Evolutionary conservation across 92 coral and sea anemone genomes (phyloP).

Genomic region (Montipora capitata): DNA sequence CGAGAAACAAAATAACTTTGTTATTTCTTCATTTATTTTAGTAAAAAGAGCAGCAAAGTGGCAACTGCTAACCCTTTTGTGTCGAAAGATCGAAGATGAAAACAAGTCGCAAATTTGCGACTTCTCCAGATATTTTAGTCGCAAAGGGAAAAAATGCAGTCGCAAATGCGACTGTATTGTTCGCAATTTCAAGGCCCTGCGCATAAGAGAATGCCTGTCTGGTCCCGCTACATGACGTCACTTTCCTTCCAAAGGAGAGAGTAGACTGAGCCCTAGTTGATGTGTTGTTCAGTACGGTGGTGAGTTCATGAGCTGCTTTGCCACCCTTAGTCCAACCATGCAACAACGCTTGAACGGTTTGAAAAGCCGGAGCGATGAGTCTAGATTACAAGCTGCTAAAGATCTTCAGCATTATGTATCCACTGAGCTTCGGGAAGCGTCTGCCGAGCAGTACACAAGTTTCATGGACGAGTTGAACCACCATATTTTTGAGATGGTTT

Average conservation of each 20-base stretch:
- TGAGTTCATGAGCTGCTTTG: neutral
- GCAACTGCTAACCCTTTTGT: no score
- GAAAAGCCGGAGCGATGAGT: conserved; percentile 96
- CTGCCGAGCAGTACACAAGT: conserved; percentile 91
- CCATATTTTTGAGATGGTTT: conserved; percentile 98
- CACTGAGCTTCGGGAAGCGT: conserved; percentile 98
- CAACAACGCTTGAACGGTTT: conserved; percentile 93
- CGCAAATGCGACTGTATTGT: no score
- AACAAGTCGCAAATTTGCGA: no score
- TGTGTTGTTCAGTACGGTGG: neutral
- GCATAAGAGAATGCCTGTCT: no score
- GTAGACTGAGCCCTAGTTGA: neutral
- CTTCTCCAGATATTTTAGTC: no score
- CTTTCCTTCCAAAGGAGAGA: neutral
- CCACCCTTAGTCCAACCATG: conserved; percentile 55
- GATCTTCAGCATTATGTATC: conserved; percentile 96
- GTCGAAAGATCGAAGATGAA: no score
- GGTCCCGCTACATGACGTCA: neutral
- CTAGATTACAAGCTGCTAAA: conserved; percentile 92
- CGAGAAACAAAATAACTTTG: no score
- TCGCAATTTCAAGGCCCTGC: no score
- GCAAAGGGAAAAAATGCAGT: no score
- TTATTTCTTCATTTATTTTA: no score
- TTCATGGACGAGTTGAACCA: conserved; percentile 98
- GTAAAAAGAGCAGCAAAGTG: no score